Conservation (phyloP, 2,888 invertebrate species). For the Hemithea aestivaria region DNA sequence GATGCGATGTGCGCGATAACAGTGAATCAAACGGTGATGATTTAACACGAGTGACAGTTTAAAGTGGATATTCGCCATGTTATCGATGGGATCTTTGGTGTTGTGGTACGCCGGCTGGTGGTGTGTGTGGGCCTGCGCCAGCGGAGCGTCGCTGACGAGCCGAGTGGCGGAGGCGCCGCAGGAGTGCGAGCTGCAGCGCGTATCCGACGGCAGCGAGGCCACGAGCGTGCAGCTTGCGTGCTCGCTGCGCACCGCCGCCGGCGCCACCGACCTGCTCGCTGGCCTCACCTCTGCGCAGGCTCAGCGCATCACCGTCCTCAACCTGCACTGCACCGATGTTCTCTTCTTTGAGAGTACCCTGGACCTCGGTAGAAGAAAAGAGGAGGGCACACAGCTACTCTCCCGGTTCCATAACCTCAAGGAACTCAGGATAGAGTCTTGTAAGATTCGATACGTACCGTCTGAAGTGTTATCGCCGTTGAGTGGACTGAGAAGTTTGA, state of each 20-base stretch:
- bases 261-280: constrained; percentile 81
- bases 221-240: constrained; percentile 81
- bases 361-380: constrained; percentile 77
- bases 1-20: constrained; percentile 70
- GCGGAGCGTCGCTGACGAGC: constrained; percentile 69
- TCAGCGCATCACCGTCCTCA: constrained; percentile 83
- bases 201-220: constrained; percentile 75
- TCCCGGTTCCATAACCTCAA: constrained; percentile 82
- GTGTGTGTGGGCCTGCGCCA: constrained; percentile 58
- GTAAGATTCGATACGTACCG: constrained; percentile 87
- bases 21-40: constrained; percentile 62
- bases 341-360: constrained; percentile 85
- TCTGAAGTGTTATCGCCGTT: constrained; percentile 84
- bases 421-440: constrained; percentile 85
- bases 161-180: constrained; percentile 82
- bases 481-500: constrained; percentile 82
- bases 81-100: constrained; percentile 67
- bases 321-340: constrained; percentile 85
- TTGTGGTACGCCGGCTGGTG: constrained; percentile 63
- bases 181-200: constrained; percentile 85
- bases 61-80: constrained; percentile 72
- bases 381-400: constrained; percentile 77
- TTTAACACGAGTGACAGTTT: constrained; percentile 72
- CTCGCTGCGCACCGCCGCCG: constrained; percentile 82
- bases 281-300: constrained; percentile 82